Base-by-base conservation (phyloP, 2,113 vertebrate species). In the Todiramphus chloris region DNA sequence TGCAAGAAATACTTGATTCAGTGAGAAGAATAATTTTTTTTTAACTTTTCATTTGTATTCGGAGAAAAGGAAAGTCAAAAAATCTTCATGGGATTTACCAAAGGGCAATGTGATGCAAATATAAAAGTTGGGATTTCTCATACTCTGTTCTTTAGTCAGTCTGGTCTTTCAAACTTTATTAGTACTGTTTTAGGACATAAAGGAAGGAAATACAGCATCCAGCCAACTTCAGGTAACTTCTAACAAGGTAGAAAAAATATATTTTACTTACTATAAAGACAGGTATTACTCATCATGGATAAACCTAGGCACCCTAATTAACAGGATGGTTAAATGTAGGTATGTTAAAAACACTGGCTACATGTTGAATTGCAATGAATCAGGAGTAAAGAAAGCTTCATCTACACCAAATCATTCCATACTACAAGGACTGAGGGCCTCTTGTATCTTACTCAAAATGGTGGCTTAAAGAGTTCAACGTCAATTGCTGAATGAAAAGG, bases 91-190 rank as follows among this genome's bases (percentile, higher is more conserved):
- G 64, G 48, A 16, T 74, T 90, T 74, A 7, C 41, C n/a, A 24
- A 80, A 68, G 66, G 27, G 9, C 4, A 31, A 3, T 0, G 0
- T 0, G 2, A 64, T 5, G 9, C 0, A 5, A 70, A 27, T 30
- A 20, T 4, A 16, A 8, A 90, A 76, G 46, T 18, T 64, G n/a
- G 14, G 46, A 16, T 80, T 90, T 92, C n/a, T 76, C 12, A 0
- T 39, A 30, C 27, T 69, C 51, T 63, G 9, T 35, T 41, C 43
- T 66, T 82, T 25, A 19, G 39, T 31, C 15, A 21, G 30, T 48
- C 33, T 30, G 43, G 4, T 48, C 15, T 5, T 60, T 81, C 13
- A 19, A 8, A 41, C 10, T 41, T 79, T 20, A 9, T 5, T 5
- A 17, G 4, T 8, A 15, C 27, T 60, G 11, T 44, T 81, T 81